Percentiles rank a stretch among this genome's conserved stretches.
Conservation (phyloP, 2,113 vertebrate genomes). For the Hystrix brachyura region DNA sequence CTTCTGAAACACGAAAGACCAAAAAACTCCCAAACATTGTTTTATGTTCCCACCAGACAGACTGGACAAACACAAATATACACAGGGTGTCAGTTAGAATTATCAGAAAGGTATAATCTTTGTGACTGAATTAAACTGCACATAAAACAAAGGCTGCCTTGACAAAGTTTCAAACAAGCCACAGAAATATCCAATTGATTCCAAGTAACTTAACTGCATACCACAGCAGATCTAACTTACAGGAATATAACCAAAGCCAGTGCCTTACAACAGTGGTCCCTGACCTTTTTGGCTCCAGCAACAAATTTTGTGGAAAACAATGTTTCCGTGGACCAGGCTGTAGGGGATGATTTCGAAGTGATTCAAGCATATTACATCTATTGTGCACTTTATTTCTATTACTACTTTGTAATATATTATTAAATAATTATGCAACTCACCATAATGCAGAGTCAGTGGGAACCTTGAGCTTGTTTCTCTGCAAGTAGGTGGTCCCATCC, state of each 20-base stretch:
- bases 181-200: not conserved
- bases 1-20: not conserved
- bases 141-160: not conserved
- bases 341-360: not conserved
- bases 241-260: not conserved
- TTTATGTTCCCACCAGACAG: not conserved
- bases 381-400: not conserved
- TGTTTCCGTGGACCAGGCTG: not conserved
- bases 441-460: not conserved
- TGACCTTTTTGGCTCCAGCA: not conserved
- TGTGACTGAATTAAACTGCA: slow-evolving; percentile 20
- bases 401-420: not conserved
- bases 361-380: not conserved
- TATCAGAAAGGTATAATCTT: not conserved
- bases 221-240: not conserved
- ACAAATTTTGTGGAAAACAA: not conserved
- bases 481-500: not conserved
- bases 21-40: slow-evolving; percentile 31
- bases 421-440: not conserved
- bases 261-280: not conserved
- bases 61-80: not conserved
- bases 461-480: not conserved
- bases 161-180: slow-evolving; percentile 10
- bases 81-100: not conserved
- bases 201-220: not conserved